Base-by-base conservation (phyloP, 2,888 invertebrate species). In the Temnothorax rugatulus region DNA sequence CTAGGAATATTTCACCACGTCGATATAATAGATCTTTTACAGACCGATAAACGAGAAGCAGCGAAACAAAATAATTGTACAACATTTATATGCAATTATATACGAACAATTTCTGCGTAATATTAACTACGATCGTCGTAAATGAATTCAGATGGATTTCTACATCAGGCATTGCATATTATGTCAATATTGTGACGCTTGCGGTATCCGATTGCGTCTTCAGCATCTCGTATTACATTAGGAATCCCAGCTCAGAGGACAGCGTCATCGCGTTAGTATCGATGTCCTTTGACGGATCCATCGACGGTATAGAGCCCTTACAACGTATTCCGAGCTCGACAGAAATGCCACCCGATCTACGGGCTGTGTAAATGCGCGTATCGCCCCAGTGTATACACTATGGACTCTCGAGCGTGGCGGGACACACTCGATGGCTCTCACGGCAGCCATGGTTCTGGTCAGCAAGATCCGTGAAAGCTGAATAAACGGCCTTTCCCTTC, bases 391-490 rank as follows among this genome's bases (percentile, higher is more conserved):
- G 41, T 77, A 77, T 41, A 75, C 64, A 69, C 54, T 54, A 69
- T 69, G n/a, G 18, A 77, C 25, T 77, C 54, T 77, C 52, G 15
- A 69, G n/a, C 54, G 41, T 77, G 54, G 69, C 54, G 54, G 29
- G 64, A 69, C 41, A 44, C 69, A 69, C 34, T 77, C 69, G 77
- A 77, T 77, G 52, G 47, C 57, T 29, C 75, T 57, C 57, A 50
- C 59, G 61, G 38, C 87, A 84, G 83, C 86, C 87, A 87, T 86
- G 87, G 85, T 47, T 63, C 75, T 85, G 87, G 71, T 87, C 89
- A 68, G 68, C 29, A 68, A 77, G 90, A 91, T 92, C 90, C 89
- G 90, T 91, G 91, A 88, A 84, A 87, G 85, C 66, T 69, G 85
- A 77, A 63, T 77, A 84, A 84, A 84, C 84, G 87, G 79, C 84